Conservation (phyloP, 92 coral and sea anemone species). For the Bergia puertoricense region DNA sequence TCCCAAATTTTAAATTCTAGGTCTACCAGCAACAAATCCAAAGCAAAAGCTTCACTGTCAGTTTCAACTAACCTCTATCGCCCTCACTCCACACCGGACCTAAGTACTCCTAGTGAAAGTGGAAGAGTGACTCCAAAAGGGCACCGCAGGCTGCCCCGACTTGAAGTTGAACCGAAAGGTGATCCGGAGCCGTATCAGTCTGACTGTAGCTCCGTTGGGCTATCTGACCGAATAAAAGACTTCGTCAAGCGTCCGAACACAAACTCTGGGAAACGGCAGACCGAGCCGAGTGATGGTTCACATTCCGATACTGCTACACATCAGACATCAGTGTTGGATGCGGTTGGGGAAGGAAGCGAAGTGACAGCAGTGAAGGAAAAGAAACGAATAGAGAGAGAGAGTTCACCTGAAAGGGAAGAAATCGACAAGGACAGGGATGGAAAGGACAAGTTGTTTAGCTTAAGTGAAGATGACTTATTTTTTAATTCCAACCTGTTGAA, state of each 20-base stretch:
- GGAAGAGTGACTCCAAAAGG: conserved; percentile 24
- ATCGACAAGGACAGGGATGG: conserved; percentile 7
- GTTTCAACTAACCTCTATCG: conserved; percentile 25
- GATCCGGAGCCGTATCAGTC: background rate
- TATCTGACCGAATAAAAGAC: conserved; percentile 57
- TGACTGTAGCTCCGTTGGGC: conserved; percentile 19
- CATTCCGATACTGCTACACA: conserved; percentile 23
- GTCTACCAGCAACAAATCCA: background rate
- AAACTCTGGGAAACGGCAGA: conserved; percentile 40
- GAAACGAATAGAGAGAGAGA: background rate
- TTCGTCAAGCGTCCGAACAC: conserved; percentile 62
- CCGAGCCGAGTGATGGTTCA: background rate
- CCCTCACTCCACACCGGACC: conserved; percentile 16
- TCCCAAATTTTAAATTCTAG: background rate
- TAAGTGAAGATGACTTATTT: conserved; percentile 57
- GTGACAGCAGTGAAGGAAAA: background rate
- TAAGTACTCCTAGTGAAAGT: background rate
- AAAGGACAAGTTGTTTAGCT: conserved; percentile 8
- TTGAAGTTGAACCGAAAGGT: background rate
- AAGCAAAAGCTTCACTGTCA: background rate
- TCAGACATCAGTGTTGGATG: background rate
- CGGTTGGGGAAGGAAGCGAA: background rate
- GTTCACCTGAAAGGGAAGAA: conserved; percentile 19
- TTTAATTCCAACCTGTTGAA: conserved; percentile 67
- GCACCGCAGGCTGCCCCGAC: conserved; percentile 28